Conservation (phyloP, 2,888 invertebrate genomes). For the Tipula vernalis region DNA sequence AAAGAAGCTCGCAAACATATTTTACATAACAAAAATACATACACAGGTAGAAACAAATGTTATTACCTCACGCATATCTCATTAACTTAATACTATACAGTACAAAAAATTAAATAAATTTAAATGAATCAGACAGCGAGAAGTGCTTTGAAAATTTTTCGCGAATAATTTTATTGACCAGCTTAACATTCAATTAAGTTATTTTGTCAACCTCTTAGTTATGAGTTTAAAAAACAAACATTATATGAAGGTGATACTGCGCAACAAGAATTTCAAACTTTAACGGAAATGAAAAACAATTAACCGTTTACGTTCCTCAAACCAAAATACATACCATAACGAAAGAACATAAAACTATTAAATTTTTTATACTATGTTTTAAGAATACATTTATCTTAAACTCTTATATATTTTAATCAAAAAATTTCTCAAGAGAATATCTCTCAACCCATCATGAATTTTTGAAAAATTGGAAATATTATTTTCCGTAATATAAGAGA, state of each 20-base stretch:
- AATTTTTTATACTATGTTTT: background rate
- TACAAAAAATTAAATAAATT: background rate
- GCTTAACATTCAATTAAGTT: no score
- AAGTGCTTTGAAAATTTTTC: background rate
- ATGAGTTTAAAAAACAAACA: background rate
- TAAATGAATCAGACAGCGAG: background rate
- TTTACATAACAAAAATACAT: background rate
- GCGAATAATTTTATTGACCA: no score
- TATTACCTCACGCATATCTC: background rate
- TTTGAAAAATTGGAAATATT: background rate
- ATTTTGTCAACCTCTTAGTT: no score
- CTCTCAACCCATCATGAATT: background rate
- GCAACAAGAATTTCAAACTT: background rate
- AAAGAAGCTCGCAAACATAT: background rate
- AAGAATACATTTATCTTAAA: background rate
- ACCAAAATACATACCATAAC: background rate
- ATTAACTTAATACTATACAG: background rate
- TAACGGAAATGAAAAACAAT: background rate
- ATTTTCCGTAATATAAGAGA: background rate
- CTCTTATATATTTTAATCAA: background rate
- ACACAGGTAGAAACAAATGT: background rate
- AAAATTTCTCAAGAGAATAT: background rate
- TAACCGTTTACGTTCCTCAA: background rate
- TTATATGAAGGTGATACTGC: background rate
- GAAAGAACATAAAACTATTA: background rate